These are phyloP conservation scores for Pinna nobilis DNA, from an alignment of 1,140 invertebrate genomes.

Conservation along the genomic window DNA sequence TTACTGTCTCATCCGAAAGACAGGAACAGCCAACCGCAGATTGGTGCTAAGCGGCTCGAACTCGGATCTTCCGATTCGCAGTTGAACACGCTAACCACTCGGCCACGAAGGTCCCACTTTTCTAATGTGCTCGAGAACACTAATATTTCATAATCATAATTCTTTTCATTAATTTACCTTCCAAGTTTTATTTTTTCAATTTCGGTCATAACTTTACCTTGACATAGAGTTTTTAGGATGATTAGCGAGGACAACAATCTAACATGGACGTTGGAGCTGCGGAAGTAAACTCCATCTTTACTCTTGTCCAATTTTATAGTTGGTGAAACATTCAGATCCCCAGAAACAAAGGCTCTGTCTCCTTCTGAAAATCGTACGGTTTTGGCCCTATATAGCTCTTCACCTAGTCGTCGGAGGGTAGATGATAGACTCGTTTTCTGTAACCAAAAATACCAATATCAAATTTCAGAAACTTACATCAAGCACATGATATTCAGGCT, in stretches of 20 bases:
- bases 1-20: no score
- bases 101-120: no score
- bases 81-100: no score
- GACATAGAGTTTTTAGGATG: conserved; percentile 70
- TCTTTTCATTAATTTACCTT: no score
- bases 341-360: conserved; percentile 41
- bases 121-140: no score
- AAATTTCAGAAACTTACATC: not conserved
- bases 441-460: conserved; percentile 8
- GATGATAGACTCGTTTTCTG: conserved; percentile 70
- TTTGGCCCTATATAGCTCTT: conserved; percentile 70
- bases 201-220: no score
- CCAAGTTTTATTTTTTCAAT: no score
- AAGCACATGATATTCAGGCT: not conserved
- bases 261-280: conserved; percentile 67
- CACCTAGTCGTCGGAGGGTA: conserved; percentile 70
- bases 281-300: conserved; percentile 65
- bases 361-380: conserved; percentile 49
- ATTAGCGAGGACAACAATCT: conserved; percentile 68
- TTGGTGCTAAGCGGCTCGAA: no score
- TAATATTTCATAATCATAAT: no score
- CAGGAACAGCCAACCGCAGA: no score
- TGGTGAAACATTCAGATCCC: conserved; percentile 33
- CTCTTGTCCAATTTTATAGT: conserved; percentile 56
- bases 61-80: no score